Percentiles rank a stretch among this genome's conserved stretches.
Conservation (phyloP, 1,140 invertebrate species). For the Hyles vespertilio region DNA sequence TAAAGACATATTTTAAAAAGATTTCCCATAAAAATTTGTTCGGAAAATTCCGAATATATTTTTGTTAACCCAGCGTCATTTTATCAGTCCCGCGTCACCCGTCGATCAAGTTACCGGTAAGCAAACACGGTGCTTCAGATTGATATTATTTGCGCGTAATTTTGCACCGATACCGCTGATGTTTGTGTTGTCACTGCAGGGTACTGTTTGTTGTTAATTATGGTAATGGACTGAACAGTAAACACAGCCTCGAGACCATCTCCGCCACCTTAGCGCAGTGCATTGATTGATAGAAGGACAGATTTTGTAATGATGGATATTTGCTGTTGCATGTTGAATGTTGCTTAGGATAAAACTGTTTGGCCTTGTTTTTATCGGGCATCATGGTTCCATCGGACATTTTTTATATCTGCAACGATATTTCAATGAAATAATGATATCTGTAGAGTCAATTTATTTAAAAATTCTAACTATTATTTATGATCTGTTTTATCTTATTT, state of each 20-base stretch:
- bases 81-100: conserved; percentile 2
- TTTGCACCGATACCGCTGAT: conserved; percentile 46
- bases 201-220: conserved; percentile 69
- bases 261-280: neutral
- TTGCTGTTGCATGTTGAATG: too few species aligned
- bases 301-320: neutral
- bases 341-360: too few species aligned
- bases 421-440: too few species aligned
- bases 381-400: too few species aligned
- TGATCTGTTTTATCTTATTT: too few species aligned
- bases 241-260: conserved; percentile 18
- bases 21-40: too few species aligned
- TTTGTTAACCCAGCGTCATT: neutral
- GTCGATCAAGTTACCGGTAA: conserved; percentile 12
- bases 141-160: conserved; percentile 50
- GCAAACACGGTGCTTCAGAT: conserved; percentile 23
- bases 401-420: too few species aligned
- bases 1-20: too few species aligned
- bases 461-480: too few species aligned
- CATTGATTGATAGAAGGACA: neutral
- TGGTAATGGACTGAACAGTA: conserved; percentile 60
- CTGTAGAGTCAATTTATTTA: too few species aligned
- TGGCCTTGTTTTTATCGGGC: too few species aligned
- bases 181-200: conserved; percentile 58
- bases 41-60: too few species aligned